phyloP scores from a whole-genome alignment of 2,888 invertebrate species.

The Phania funesta region DNA sequence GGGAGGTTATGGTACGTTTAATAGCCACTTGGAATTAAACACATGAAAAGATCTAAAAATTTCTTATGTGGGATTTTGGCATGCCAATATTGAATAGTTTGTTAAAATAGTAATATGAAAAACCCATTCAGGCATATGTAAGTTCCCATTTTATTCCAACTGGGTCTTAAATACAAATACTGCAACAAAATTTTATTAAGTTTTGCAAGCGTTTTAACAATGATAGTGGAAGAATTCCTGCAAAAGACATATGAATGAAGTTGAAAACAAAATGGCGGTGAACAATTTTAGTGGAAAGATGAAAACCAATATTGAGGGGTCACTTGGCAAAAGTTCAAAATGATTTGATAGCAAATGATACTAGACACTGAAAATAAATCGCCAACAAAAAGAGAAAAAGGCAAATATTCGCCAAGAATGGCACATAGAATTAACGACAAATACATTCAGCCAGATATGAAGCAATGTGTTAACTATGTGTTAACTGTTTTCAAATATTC shows the following conservation, averaged over 20 bases:
- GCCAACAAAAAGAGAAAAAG: not conserved
- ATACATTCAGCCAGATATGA: not conserved
- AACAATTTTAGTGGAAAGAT: slow-evolving; percentile 21
- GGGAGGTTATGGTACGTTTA: not conserved
- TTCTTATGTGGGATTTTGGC: not conserved
- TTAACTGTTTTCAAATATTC: slow-evolving; percentile 12
- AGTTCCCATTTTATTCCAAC: not conserved
- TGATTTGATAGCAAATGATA: slow-evolving; percentile 48
- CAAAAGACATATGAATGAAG: slow-evolving; percentile 42
- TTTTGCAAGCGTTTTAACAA: not conserved
- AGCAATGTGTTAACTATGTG: slow-evolving; percentile 29
- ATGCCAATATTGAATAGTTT: not conserved
- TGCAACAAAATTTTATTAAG: not conserved
- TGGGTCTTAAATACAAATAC: not conserved
- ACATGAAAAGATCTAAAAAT: no score
- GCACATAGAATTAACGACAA: not conserved
- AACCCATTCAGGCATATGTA: not conserved
- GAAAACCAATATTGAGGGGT: slow-evolving; percentile 45
- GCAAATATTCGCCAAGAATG: not conserved
- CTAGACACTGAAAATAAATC: slow-evolving; percentile 3
- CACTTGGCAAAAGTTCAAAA: slow-evolving; percentile 60
- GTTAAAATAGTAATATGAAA: not conserved
- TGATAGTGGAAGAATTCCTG: slow-evolving; percentile 6
- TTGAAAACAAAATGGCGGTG: not conserved
- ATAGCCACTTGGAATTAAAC: not conserved